A percentile compares a stretch with the other conserved stretches of the same genome.
These are phyloP conservation scores for Erythrolamprus reginae DNA, from an alignment of 2,113 vertebrate species.

Conservation along the genomic window DNA sequence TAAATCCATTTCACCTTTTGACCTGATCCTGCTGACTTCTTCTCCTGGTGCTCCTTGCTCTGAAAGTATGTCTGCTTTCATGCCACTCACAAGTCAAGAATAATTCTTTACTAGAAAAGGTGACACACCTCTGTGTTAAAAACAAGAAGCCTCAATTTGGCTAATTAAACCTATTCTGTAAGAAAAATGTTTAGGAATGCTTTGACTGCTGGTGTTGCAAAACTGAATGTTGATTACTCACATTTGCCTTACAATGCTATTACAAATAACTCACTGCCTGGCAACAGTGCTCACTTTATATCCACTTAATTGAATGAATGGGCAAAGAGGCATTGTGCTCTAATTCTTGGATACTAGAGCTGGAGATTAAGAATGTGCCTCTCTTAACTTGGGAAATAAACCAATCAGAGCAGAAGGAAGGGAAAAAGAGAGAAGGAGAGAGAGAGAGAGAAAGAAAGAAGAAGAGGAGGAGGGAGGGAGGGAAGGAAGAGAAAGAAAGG, in stretches of 20 bases:
- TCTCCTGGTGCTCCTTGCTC: not conserved
- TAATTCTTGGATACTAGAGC: not conserved
- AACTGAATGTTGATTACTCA: not conserved
- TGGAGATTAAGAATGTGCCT: not conserved
- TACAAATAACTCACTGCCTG: not conserved
- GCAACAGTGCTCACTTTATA: not conserved
- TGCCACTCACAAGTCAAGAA: not conserved
- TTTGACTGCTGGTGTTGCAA: not conserved
- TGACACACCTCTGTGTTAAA: not conserved
- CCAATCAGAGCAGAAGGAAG: too few species aligned
- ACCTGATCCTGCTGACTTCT: not conserved
- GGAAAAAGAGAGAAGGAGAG: too few species aligned
- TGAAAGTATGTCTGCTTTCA: not conserved
- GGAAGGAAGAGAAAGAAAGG: too few species aligned
- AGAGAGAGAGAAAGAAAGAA: not conserved
- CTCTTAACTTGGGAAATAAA: not conserved
- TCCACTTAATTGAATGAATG: not conserved
- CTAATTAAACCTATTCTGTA: not conserved
- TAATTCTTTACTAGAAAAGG: not conserved
- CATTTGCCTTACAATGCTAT: not conserved
- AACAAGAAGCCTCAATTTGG: not conserved
- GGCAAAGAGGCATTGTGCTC: not conserved
- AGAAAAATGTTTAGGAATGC: not conserved
- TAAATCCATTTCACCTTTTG: not conserved
- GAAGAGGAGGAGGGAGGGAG: too few species aligned